Evolutionary conservation across 1,140 invertebrate genomes (phyloP).

Genomic region (Drosophila dunni): DNA sequence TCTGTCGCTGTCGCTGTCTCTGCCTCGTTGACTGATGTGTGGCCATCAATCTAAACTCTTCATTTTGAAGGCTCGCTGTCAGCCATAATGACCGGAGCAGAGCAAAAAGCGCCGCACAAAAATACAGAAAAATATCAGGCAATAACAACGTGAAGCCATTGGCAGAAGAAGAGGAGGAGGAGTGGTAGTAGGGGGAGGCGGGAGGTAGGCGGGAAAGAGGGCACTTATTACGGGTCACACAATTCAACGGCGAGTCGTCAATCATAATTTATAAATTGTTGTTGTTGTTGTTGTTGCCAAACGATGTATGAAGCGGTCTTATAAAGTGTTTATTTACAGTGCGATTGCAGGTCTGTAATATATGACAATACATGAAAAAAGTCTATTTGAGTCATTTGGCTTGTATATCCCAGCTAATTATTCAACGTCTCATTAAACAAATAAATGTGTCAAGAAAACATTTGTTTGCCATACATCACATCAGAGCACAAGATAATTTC

Average conservation of each 20-base stretch:
- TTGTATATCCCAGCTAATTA: slow-evolving; percentile 74
- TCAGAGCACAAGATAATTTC: slow-evolving; percentile 35
- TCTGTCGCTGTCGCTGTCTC: slow-evolving; percentile 24
- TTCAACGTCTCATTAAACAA: slow-evolving; percentile 82
- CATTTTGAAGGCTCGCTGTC: slow-evolving; percentile 81
- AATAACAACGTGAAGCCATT: slow-evolving; percentile 11
- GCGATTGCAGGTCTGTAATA: background rate
- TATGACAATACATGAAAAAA: slow-evolving; percentile 11
- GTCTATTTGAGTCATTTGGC: slow-evolving; percentile 51
- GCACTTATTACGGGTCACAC: slow-evolving; percentile 68
- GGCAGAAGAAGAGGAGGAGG: background rate
- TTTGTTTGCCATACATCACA: slow-evolving; percentile 78
- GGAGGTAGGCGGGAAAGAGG: slow-evolving; percentile 8
- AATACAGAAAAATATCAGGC: slow-evolving; percentile 62
- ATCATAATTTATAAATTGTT: slow-evolving; percentile 81
- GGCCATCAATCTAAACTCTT: slow-evolving; percentile 83
- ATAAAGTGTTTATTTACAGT: slow-evolving; percentile 7
- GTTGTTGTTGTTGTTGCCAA: slow-evolving; percentile 12
- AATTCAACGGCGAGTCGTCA: slow-evolving; percentile 74
- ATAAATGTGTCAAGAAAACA: slow-evolving; percentile 80
- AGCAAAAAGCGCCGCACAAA: slow-evolving; percentile 59
- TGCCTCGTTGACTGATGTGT: slow-evolving; percentile 73
- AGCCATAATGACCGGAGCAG: slow-evolving; percentile 76
- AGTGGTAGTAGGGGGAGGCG: background rate
- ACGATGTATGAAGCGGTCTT: slow-evolving; percentile 8